Evolutionary conservation across 2,113 vertebrate genomes (phyloP).

Genomic region (Anolis carolinensis): DNA sequence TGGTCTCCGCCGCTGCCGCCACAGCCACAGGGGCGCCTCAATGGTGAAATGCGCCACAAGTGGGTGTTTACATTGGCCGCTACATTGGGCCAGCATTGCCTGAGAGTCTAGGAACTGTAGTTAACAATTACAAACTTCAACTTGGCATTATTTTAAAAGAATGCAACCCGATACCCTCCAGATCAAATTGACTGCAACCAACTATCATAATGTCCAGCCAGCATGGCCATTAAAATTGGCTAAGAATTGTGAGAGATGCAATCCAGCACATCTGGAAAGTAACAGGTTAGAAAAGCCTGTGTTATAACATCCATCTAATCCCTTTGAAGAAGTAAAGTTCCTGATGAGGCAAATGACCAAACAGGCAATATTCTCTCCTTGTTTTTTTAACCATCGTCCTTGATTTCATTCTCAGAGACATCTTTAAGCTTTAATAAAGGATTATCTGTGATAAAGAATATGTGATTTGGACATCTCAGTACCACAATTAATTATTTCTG

Average conservation of each 20-base stretch:
- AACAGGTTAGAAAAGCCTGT: background rate
- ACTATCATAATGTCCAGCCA: background rate
- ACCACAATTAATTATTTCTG: background rate
- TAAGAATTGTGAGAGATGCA: too few relatives aligned
- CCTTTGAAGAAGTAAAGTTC: conserved; percentile 18
- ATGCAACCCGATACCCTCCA: background rate
- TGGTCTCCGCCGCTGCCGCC: too few relatives aligned
- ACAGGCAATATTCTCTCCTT: conserved; percentile 34
- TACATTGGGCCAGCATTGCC: too few relatives aligned
- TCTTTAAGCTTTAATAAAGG: background rate
- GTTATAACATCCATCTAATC: background rate
- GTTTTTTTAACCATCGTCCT: background rate
- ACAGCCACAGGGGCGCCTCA: too few relatives aligned
- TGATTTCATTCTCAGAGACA: background rate
- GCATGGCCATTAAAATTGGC: background rate
- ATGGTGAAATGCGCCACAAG: too few relatives aligned
- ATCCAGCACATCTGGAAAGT: too few relatives aligned
- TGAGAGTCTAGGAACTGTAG: too few relatives aligned
- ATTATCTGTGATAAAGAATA: background rate
- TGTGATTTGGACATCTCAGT: background rate
- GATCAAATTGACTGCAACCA: background rate
- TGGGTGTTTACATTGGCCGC: too few relatives aligned
- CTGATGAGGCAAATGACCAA: conserved; percentile 38
- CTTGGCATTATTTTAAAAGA: too few relatives aligned
- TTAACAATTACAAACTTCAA: too few relatives aligned